Conservation (phyloP, 1,140 invertebrate genomes). For the Listronotus oregonensis region DNA sequence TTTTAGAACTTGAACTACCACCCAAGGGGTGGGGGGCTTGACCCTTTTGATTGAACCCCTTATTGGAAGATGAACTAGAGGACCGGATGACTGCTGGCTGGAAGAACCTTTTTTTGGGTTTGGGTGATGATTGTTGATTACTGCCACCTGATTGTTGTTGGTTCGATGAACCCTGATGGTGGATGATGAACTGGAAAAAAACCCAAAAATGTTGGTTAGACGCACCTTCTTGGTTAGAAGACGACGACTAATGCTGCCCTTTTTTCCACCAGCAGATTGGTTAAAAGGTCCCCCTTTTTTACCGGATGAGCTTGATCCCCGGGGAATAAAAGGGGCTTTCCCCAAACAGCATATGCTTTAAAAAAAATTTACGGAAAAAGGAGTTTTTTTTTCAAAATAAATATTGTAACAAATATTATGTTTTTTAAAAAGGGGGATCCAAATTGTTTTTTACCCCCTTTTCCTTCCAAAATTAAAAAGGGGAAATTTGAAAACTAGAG, state of each 20-base stretch:
- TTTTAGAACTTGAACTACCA: too few species aligned
- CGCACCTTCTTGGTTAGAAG: too few species aligned
- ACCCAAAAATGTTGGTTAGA: neutral
- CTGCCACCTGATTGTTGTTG: too few species aligned
- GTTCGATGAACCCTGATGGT: slow-evolving; percentile 13
- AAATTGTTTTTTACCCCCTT: slow-evolving; percentile 22
- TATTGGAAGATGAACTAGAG: slow-evolving; percentile 17
- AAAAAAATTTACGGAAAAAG: too few species aligned
- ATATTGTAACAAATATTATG: neutral
- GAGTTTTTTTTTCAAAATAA: too few species aligned
- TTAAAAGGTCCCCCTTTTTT: too few species aligned
- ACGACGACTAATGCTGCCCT: too few species aligned
- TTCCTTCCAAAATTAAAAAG: slow-evolving; percentile 11
- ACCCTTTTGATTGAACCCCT: neutral
- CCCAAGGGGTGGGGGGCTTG: neutral
- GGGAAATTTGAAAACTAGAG: slow-evolving; percentile 28
- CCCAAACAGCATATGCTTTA: too few species aligned
- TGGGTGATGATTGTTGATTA: slow-evolving; percentile 2
- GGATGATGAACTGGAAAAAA: slow-evolving; percentile 5
- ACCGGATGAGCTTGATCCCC: too few species aligned
- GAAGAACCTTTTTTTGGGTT: neutral
- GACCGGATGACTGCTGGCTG: too few species aligned
- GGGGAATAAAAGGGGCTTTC: too few species aligned
- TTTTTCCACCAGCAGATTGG: too few species aligned
- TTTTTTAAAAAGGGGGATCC: neutral